A percentile compares a stretch with the other conserved stretches of the same genome.
phyloP scores from a whole-genome alignment of 2,888 invertebrate species.

The Himalopsyche kuldschensis region DNA sequence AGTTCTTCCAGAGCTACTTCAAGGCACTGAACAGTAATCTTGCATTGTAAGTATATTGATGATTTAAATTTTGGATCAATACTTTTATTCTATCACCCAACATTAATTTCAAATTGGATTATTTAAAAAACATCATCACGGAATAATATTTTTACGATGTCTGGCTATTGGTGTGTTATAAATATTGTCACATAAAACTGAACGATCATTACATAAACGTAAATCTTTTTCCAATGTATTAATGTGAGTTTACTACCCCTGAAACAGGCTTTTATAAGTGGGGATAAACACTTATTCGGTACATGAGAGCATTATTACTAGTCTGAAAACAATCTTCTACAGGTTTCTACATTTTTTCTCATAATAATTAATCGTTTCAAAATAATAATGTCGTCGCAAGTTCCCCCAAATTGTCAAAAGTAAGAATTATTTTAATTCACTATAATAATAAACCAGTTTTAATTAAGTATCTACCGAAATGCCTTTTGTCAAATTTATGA shows the following conservation, averaged over 20 bases:
- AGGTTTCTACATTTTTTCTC: not conserved
- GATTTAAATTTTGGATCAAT: not conserved
- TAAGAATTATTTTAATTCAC: not conserved
- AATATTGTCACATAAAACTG: too few species aligned
- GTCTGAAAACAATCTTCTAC: not conserved
- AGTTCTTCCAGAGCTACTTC: conserved; percentile 37
- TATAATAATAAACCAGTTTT: too few species aligned
- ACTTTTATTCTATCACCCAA: too few species aligned
- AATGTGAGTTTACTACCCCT: not conserved
- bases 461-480: too few species aligned
- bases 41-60: conserved; percentile 28
- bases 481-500: too few species aligned
- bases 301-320: not conserved
- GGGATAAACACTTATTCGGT: not conserved
- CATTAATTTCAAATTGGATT: not conserved
- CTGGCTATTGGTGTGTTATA: too few species aligned
- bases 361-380: not conserved
- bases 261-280: not conserved
- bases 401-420: not conserved
- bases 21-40: conserved; percentile 32
- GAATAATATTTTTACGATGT: not conserved
- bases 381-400: not conserved
- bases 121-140: not conserved
- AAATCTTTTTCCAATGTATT: not conserved
- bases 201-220: not conserved